Evolutionary conservation across 2,888 invertebrate genomes (phyloP), one percentile per base, ranked within the genome.

Genomic region (Crocallis elinguaria): DNA sequence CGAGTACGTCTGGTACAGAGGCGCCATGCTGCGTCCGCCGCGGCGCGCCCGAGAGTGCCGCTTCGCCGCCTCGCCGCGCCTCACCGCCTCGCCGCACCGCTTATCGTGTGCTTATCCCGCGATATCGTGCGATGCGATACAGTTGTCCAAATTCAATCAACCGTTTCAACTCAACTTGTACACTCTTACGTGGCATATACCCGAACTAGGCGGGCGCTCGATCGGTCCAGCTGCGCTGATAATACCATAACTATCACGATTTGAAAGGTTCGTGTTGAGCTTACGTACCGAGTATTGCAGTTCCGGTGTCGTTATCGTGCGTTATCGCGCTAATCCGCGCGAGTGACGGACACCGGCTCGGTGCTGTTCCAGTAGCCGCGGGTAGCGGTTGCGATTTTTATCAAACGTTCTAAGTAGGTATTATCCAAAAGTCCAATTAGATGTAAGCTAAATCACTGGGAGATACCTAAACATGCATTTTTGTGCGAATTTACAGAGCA

Each of bases 1-100:
- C 16, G 88, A 82, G 65, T 79, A 80, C 0, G 88, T 87, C 63
- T 84, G 86, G 69, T 81, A 85, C 48, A 78, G 64, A 13, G 77
- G 82, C 66, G 80, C 59, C 86, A 84, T 86, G 23, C 3, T 11
- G 30, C 39, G n/a, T 35, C 23, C 21, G 57, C 29, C 58, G 52
- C 53, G 57, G 49, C 51, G 25, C 14, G 21, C 9, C 27, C n/a
- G 4, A 29, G n/a, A 36, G 6, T 36, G 39, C 39, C 19, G 14
- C 33, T 6, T n/a, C 19, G 12, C 39, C 14, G n/a, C 14, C 16
- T 2, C 39, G 21, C 17, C 30, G 16, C 51, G 23, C 35, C 23
- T 7, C 23, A 8, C 39, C 4, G 9, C 14, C 9, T 19, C 35
- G 35, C 43, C 27, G 13, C 44, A 9, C 1, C 9, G 3, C 50